These are phyloP conservation scores for Rhyzopertha dominica DNA, from an alignment of 1,140 invertebrate genomes.

Conservation along the genomic window DNA sequence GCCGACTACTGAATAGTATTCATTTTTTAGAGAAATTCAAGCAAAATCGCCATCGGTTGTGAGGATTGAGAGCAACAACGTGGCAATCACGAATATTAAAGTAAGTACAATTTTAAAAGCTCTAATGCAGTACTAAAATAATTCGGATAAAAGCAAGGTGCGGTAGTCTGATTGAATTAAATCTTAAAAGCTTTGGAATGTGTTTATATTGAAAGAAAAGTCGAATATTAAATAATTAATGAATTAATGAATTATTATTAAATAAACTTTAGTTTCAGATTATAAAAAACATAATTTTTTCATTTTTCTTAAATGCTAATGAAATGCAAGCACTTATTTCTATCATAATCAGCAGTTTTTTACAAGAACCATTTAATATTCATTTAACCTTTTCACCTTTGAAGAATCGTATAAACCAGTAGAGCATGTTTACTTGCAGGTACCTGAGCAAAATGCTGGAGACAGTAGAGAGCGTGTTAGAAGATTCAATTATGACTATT, in stretches of 20 bases:
- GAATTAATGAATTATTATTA: too few relatives aligned
- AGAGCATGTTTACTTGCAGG: slow-evolving; percentile 45
- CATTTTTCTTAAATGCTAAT: slow-evolving; percentile 3
- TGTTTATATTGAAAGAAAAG: background rate
- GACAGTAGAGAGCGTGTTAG: slow-evolving; percentile 62
- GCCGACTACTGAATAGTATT: slow-evolving; percentile 2
- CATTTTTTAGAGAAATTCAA: slow-evolving; percentile 37
- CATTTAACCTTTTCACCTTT: slow-evolving; percentile 31
- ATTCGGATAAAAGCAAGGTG: slow-evolving; percentile 4
- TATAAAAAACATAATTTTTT: background rate
- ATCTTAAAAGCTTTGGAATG: background rate
- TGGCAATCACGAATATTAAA: slow-evolving; percentile 53
- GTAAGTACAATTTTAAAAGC: slow-evolving; percentile 39
- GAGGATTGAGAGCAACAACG: slow-evolving; percentile 44
- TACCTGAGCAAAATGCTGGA: slow-evolving; percentile 57
- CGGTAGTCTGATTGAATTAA: slow-evolving; percentile 12
- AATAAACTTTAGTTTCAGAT: too few relatives aligned
- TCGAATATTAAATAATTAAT: background rate
- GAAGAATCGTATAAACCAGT: background rate
- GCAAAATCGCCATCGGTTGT: slow-evolving; percentile 41
- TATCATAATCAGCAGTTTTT: slow-evolving; percentile 7
- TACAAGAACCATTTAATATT: slow-evolving; percentile 20
- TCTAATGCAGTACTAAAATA: slow-evolving; percentile 11
- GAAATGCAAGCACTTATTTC: slow-evolving; percentile 6
- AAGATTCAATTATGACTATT: slow-evolving; percentile 66